Percentiles rank a stretch among this genome's conserved stretches.
phyloP scores from a whole-genome alignment of 1,140 invertebrate genomes.

The Drosophila subpulchrella region DNA sequence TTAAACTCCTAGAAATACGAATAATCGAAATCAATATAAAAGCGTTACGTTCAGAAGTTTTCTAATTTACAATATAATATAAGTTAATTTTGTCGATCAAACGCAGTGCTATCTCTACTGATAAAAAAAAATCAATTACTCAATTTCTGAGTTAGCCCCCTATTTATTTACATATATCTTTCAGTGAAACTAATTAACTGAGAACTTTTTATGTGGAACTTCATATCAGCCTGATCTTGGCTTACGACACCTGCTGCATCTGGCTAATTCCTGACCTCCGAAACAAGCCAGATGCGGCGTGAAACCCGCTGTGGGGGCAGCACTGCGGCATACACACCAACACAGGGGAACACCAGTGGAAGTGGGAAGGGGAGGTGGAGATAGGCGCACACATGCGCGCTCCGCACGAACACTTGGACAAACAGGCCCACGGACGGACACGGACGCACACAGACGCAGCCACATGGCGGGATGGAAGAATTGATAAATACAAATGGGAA shows the following conservation, averaged over 20 bases:
- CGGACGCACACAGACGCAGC: constrained; percentile 32
- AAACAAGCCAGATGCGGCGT: constrained; percentile 11
- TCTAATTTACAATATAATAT: too few relatives aligned
- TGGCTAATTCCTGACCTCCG: constrained; percentile 11
- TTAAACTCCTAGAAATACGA: too few relatives aligned
- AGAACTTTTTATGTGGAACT: neutral
- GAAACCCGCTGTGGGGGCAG: neutral
- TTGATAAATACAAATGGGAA: constrained; percentile 67
- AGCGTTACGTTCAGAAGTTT: too few relatives aligned
- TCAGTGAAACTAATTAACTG: too few relatives aligned
- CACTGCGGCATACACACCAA: constrained; percentile 34
- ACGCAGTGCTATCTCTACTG: too few relatives aligned
- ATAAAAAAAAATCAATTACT: too few relatives aligned
- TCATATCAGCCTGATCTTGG: neutral
- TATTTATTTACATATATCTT: too few relatives aligned
- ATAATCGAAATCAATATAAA: too few relatives aligned
- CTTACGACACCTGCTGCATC: neutral
- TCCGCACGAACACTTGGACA: constrained; percentile 51
- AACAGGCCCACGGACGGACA: constrained; percentile 20
- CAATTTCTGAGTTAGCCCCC: too few relatives aligned
- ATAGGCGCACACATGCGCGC: constrained; percentile 51
- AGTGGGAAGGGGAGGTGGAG: neutral
- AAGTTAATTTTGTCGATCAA: too few relatives aligned
- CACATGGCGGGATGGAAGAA: constrained; percentile 51
- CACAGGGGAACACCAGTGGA: constrained; percentile 14